Evolutionary conservation across 2,888 invertebrate species (phyloP).

Genomic region (Tetranychus piercei): DNA sequence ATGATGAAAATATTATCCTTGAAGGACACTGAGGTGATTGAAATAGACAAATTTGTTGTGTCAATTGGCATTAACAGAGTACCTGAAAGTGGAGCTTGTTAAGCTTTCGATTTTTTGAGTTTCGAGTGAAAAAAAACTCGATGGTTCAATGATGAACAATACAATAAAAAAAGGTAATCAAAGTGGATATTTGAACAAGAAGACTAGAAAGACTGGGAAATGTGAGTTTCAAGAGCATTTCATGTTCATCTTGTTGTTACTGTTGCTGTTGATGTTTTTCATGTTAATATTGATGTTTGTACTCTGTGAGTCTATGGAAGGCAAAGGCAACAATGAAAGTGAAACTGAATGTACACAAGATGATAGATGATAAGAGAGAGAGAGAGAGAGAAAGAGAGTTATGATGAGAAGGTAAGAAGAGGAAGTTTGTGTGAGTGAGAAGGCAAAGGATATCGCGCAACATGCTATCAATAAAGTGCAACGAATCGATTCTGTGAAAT

Average conservation of each 20-base stretch:
- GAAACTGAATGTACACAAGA: background rate
- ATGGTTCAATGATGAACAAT: too few relatives aligned
- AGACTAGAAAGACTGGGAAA: too few relatives aligned
- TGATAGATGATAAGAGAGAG: background rate
- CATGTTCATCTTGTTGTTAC: background rate
- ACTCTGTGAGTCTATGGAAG: too few relatives aligned
- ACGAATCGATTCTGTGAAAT: too few relatives aligned
- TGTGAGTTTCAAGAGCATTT: background rate
- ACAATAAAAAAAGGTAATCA: too few relatives aligned
- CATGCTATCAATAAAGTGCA: too few relatives aligned
- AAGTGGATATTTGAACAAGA: too few relatives aligned
- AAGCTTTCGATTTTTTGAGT: too few relatives aligned
- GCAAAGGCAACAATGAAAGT: background rate
- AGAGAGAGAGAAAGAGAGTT: constrained; percentile 4
- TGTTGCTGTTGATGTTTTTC: background rate
- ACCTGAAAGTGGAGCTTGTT: too few relatives aligned
- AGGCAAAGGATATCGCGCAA: background rate
- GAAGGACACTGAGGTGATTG: background rate
- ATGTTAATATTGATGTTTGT: background rate
- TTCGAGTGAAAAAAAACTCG: too few relatives aligned
- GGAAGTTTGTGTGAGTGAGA: constrained; percentile 2
- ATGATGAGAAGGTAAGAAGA: background rate
- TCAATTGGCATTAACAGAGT: too few relatives aligned
- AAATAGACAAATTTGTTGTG: background rate
- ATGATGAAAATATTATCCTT: background rate